Conservation (phyloP, 2,797 vertebrate genomes). For the Sciurus carolinensis region DNA sequence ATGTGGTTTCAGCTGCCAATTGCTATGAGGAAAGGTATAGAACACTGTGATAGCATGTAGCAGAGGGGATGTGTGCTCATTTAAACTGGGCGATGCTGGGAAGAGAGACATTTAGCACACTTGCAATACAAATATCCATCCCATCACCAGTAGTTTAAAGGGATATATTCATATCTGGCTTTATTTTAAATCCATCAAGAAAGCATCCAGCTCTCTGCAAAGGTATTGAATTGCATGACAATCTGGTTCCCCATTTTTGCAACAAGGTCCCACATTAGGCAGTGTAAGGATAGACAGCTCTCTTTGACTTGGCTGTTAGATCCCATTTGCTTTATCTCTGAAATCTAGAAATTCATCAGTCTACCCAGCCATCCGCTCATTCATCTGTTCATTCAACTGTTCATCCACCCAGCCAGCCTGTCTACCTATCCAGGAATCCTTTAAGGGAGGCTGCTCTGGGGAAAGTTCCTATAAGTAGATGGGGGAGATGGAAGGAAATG, state of each 20-base stretch:
- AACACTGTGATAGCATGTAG: not conserved
- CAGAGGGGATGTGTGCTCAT: not conserved
- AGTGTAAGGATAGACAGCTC: not conserved
- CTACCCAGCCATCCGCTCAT: not conserved
- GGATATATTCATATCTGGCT: not conserved
- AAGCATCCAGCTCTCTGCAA: not conserved
- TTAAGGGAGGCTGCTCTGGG: not conserved
- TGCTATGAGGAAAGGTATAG: not conserved
- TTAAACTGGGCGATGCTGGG: not conserved
- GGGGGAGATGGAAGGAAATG: not conserved
- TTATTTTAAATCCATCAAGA: not conserved
- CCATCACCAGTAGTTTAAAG: not conserved
- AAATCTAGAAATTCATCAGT: slow-evolving; percentile 3
- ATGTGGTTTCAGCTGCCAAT: not conserved
- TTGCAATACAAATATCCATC: not conserved
- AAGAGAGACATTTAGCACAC: not conserved
- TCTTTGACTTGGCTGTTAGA: not conserved
- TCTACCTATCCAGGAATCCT: not conserved
- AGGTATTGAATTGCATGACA: not conserved
- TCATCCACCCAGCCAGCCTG: not conserved
- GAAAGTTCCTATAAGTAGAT: not conserved
- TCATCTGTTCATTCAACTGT: not conserved
- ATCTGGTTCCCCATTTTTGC: not conserved
- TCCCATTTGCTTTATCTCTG: slow-evolving; percentile 31
- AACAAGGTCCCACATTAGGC: not conserved